phyloP scores from a whole-genome alignment of 2,113 vertebrate species.

The Pygoscelis antarcticus region DNA sequence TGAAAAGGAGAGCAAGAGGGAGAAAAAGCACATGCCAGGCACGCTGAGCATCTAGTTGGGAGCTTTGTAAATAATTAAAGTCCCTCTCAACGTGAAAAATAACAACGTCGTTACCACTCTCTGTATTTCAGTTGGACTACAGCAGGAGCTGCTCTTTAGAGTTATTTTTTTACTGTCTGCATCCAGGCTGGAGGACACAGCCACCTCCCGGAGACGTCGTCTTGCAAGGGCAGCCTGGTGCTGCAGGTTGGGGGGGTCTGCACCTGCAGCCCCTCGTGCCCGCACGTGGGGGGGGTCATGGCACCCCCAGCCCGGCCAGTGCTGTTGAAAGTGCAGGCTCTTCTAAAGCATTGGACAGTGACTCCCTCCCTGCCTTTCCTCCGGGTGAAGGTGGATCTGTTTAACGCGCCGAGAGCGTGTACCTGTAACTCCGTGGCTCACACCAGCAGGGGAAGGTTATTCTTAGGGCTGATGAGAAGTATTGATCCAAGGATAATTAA shows the following conservation, averaged over 20 bases:
- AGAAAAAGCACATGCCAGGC: not conserved
- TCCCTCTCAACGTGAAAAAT: not conserved
- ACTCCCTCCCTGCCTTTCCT: not conserved
- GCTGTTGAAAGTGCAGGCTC: accelerated
- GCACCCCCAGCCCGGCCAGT: accelerated
- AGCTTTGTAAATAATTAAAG: not conserved
- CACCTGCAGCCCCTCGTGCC: not conserved
- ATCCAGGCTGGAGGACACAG: not conserved
- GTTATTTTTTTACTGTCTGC: not conserved
- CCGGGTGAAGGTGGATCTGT: accelerated
- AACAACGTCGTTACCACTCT: not conserved
- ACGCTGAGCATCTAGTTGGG: not conserved
- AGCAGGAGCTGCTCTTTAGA: not conserved
- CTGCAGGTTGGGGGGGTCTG: not conserved
- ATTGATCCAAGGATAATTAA: constrained; percentile 1
- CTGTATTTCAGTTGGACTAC: not conserved
- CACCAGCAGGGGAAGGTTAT: not conserved
- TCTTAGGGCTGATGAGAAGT: not conserved
- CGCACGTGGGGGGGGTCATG: accelerated
- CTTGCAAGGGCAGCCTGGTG: not conserved
- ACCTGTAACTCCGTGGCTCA: accelerated
- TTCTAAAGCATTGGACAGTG: accelerated
- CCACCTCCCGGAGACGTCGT: accelerated
- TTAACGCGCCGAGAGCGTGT: accelerated
- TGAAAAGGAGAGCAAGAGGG: not conserved